Percentiles rank a stretch among this genome's conserved stretches.
Evolutionary conservation across 1,140 invertebrate species (phyloP).

Genomic region (Gonatopus flavifemur): DNA sequence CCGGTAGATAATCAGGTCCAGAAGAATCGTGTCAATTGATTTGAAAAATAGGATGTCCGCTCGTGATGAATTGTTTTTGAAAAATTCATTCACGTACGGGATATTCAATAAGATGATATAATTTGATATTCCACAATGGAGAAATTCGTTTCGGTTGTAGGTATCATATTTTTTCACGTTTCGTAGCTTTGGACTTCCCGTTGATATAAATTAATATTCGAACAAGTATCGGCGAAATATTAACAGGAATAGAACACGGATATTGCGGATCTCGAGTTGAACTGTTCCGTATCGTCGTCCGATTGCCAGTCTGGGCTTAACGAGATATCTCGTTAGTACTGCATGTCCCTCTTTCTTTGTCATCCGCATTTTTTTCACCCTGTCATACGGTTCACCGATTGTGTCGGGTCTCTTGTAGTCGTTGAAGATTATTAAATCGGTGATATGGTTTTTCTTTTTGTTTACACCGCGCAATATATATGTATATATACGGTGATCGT

Average conservation of each 20-base stretch:
- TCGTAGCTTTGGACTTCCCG: too few relatives aligned
- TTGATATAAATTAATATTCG: conserved; percentile 27
- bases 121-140: too few relatives aligned
- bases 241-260: conserved; percentile 21
- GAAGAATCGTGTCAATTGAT: too few relatives aligned
- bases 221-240: conserved; percentile 29
- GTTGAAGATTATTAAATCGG: conserved; percentile 30
- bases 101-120: too few relatives aligned
- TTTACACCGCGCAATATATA: too few relatives aligned
- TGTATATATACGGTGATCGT: too few relatives aligned
- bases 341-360: conserved; percentile 2
- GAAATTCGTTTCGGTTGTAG: too few relatives aligned
- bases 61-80: too few relatives aligned
- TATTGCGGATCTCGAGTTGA: conserved; percentile 18
- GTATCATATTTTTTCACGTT: too few relatives aligned
- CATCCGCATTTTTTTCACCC: not conserved
- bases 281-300: conserved; percentile 6
- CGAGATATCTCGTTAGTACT: conserved; percentile 33
- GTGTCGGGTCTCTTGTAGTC: conserved; percentile 13
- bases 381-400: conserved; percentile 1
- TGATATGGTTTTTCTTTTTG: not conserved
- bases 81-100: too few relatives aligned
- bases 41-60: too few relatives aligned
- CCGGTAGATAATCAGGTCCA: too few relatives aligned
- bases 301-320: conserved; percentile 29